Evolutionary conservation across 2,888 invertebrate genomes (phyloP), one percentile per base, ranked within the genome.

Genomic region (Polydrusus pterygomalis): DNA sequence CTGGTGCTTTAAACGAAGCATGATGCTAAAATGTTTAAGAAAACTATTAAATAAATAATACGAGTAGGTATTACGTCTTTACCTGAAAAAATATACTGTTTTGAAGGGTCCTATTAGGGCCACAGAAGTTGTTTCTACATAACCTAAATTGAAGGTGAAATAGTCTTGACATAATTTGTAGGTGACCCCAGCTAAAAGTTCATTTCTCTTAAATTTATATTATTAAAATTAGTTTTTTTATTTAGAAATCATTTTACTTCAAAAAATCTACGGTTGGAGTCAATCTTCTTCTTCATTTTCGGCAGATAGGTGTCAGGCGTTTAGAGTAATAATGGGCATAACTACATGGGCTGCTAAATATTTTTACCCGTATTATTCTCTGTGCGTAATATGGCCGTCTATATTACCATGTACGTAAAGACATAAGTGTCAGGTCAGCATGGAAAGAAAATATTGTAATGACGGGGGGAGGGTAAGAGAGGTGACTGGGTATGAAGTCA

Each of bases 1-100:
- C 20, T 13, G 83, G 81, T 62, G 79, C 63, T 25, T 79, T 78
- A 75, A 82, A 81, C 30, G 82, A 83, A 34, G 81, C 82, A 80
- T 84, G 77, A 80, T 85, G 84, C 86, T 86, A 60, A 25, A 84
- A 82, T 3, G n/a, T 45, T 11, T 63, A 20, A 62, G 15, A 25
- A 30, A 25, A 30, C 25, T 13, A 2, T 38, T 56, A 9, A n/a
- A 34, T n/a, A 65, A 15, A 34, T n/a, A 65, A 15, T 56, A 38
- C 18, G 6, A n/a, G 13, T 38, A 20, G 40, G 10, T 25, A 13
- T 25, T 51, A 17, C 34, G 2, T 56, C 25, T 20, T 40, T 62
- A 74, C 74, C 54, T 74, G 62, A 25, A 62, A 17, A 25, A 70
- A 58, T 25, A 75, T 17, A 15, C 13, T 60, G 60, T 67, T 70